Evolutionary conservation across 2,888 invertebrate genomes (phyloP), one percentile per base, ranked within the genome.

Genomic region (Monochamus alternatus): DNA sequence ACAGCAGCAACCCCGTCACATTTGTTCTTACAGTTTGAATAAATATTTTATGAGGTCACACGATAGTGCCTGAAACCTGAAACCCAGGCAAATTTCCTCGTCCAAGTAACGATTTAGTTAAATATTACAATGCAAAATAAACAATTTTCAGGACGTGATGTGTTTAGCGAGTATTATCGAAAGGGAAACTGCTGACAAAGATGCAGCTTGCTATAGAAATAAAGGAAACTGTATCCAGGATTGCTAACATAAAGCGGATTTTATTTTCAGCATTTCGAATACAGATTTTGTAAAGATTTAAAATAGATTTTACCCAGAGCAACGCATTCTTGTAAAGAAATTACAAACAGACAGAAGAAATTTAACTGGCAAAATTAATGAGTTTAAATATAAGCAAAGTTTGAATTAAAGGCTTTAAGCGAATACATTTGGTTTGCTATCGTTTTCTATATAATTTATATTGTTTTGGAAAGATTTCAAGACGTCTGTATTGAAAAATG

Each of bases 121-220:
- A 59, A 67, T 67, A 67, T 67, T 55, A 31, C 66, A 52, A 55
- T 52, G 52, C 66, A 67, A 52, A 68, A 68, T 38, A 67, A 67
- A 67, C 68, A 68, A 59, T 68, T 58, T 68, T 58, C 68, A 14
- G 58, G 58, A 43, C 44, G 68, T 58, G 58, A 52, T 52, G 58
- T 68, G 68, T 68, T 68, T 68, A 58, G 67, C 10, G 68, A 68
- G 22, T 30, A 58, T 68, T 59, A 52, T 59, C 51, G 68, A 68
- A 59, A 68, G 68, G 10, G 68, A 68, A 68, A 68, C 68, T 59
- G 68, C 68, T 68, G 68, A 68, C 58, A 52, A 58, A 43, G 68
- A 47, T 30, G 58, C 68, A 59, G 38, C 32, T 38, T 31, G 58
- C 38, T 68, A 38, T 14, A 43, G 10, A 14, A 43, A 43, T 38